These are phyloP conservation scores for Xanthia togata DNA, from an alignment of 2,888 invertebrate species.

Conservation along the genomic window DNA sequence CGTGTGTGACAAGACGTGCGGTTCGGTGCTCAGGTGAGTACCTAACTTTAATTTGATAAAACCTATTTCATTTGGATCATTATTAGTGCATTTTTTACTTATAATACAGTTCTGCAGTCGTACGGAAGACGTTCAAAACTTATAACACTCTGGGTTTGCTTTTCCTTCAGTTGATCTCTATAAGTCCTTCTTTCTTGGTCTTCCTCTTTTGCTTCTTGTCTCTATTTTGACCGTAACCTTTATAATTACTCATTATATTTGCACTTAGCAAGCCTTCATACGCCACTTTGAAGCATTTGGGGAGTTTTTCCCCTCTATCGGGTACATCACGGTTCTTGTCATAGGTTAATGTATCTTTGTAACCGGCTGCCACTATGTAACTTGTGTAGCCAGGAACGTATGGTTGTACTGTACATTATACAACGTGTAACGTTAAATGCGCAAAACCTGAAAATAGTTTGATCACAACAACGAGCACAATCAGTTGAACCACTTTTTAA, in stretches of 20 bases:
- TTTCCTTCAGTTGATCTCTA: not conserved
- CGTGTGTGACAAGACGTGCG: conserved; percentile 98
- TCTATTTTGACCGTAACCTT: not conserved
- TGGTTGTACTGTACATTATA: not conserved
- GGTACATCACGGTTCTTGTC: not conserved
- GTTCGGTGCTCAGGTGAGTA: conserved; percentile 96
- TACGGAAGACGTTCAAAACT: not conserved
- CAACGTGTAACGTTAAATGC: no score
- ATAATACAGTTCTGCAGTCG: not conserved
- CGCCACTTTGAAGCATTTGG: no score
- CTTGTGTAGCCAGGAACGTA: not conserved
- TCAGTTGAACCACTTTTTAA: no score
- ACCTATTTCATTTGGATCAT: not conserved
- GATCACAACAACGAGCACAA: no score
- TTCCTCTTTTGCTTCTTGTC: not conserved
- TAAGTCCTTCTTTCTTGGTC: not conserved
- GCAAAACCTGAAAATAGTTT: no score
- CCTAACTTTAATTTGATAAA: not conserved
- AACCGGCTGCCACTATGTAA: not conserved
- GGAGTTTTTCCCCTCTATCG: not conserved
- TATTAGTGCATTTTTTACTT: not conserved
- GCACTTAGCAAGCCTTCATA: not conserved
- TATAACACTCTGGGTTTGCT: not conserved
- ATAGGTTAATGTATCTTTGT: not conserved
- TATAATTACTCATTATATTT: not conserved